Evolutionary conservation across 2,113 vertebrate species (phyloP), one percentile per base, ranked within the genome.

Genomic region (Tragelaphus strepsiceros): DNA sequence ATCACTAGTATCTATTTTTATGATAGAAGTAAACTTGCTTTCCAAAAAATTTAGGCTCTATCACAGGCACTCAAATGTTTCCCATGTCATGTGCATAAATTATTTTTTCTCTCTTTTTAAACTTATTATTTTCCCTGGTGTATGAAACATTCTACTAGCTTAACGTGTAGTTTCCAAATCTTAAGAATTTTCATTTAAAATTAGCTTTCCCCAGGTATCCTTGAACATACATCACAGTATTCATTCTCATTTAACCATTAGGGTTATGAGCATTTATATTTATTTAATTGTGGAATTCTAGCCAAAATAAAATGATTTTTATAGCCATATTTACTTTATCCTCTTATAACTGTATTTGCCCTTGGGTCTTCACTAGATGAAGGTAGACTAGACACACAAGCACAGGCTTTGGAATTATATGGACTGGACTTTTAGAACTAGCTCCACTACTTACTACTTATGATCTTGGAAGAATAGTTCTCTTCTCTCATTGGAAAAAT

Each of bases 151-250:
- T 90, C 14, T 92, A 81, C 21, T 62, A 84, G 58, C 19, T 93
- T 56, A 87, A 94, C 61, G 49, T 90, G 24, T 32, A 96, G 46
- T 74, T 93, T 91, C 46, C 24, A 95, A 94, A 86, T 91, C 28
- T 87, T 91, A 11, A 95, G n/a, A 86, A 78, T 91, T 96, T 97
- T 86, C 88, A 85, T 81, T 94, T 91, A 71, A 92, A 92, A 81
- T 84, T 35, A 80, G 71, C 24, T 35, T 96, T 92, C n/a, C 26
- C 43, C 46, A 56, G 15, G 43, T n/a, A 89, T 86, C 19, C 13
- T 86, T 94, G 78, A 81, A 67, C 46, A 77, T 32, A 43, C 82
- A 56, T 58, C 26, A 84, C 3, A 0, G 43, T 56, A 80, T 46
- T 86, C 43, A 93, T 80, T 11, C 30, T 94, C 26, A 92, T 77